These are phyloP conservation scores for Lepidurus packardi DNA, from an alignment of 1,140 invertebrate genomes.

Conservation along the genomic window DNA sequence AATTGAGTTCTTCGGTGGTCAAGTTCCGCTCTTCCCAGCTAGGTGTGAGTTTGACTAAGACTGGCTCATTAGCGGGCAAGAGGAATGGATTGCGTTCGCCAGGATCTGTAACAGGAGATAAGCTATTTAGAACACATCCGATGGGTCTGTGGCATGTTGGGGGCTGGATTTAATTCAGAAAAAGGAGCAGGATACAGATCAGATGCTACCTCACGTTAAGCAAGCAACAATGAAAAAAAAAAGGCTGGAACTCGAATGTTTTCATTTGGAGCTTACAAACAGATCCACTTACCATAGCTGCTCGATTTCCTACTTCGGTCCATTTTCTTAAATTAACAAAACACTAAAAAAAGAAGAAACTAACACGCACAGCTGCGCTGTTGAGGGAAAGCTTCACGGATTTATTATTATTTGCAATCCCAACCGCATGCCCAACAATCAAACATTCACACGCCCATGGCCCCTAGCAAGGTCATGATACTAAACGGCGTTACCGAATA, in stretches of 20 bases:
- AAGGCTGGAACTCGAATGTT: background rate
- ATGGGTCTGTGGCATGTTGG: background rate
- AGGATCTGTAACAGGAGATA: slow-evolving; percentile 25
- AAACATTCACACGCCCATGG: background rate
- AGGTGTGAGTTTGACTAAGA: slow-evolving; percentile 73
- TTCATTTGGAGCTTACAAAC: too few species aligned
- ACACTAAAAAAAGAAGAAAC: too few species aligned
- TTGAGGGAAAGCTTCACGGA: background rate
- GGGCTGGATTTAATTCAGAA: background rate
- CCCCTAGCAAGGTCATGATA: background rate
- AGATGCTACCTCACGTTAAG: too few species aligned
- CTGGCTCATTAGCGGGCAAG: slow-evolving; percentile 42
- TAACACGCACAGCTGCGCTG: background rate
- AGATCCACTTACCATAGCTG: background rate
- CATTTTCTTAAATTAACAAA: background rate
- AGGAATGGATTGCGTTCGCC: slow-evolving; percentile 39
- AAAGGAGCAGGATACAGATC: background rate
- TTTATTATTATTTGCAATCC: background rate
- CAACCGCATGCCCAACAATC: background rate
- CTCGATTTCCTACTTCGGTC: slow-evolving; percentile 1
- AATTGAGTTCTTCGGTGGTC: slow-evolving; percentile 75
- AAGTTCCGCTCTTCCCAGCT: slow-evolving; percentile 78
- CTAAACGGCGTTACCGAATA: too few species aligned
- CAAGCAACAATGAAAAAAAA: background rate
- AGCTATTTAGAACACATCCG: background rate